Evolutionary conservation across 2,797 vertebrate genomes (phyloP), one percentile per base, ranked within the genome.

Genomic region (Typhlichthys subterraneus): DNA sequence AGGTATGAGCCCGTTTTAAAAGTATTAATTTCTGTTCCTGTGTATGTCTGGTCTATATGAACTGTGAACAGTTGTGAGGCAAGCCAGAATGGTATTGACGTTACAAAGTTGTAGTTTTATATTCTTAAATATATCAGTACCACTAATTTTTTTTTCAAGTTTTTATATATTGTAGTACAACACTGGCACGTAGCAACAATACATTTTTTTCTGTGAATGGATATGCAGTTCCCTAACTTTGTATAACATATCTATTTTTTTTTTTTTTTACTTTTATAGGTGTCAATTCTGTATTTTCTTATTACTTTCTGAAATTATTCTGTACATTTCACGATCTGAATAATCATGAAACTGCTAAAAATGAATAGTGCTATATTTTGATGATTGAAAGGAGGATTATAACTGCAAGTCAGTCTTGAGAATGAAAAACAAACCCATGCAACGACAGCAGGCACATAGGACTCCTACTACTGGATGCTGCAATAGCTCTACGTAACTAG

Each of bases 311-410:
- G 84, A 80, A 90, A 90, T 61, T 71, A 70, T 85, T 88, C 84
- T 87, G 90, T 93, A 91, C 90, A 92, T 92, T 87, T 91, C 79
- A 91, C 84, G 88, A 90, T 91, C 87, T 86, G 73, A 89, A 81
- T 88, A 89, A 87, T 89, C 77, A 91, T 86, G 68, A 88, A 86
- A 77, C 82, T 87, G 55, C 72, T 15, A 61, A 63, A 38, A 59
- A 72, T 67, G 52, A 72, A 70, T 29, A 4, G 23, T 29, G 23
- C 75, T 73, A 76, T 53, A 52, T 79, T 83, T 80, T 66, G 69
- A 80, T 53, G 66, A 83, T 45, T 54, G 59, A 85, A 82, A 54
- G 66, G 85, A 89, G 79, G 86, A 87, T 77, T 82, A 84, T 74
- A 78, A 79, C 76, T 74, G 67, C 69, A 67, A 73, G 72, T 82